Percentiles rank a stretch among this genome's conserved stretches.
Evolutionary conservation across 1,140 invertebrate genomes (phyloP).

Genomic region (Orius laevigatus): DNA sequence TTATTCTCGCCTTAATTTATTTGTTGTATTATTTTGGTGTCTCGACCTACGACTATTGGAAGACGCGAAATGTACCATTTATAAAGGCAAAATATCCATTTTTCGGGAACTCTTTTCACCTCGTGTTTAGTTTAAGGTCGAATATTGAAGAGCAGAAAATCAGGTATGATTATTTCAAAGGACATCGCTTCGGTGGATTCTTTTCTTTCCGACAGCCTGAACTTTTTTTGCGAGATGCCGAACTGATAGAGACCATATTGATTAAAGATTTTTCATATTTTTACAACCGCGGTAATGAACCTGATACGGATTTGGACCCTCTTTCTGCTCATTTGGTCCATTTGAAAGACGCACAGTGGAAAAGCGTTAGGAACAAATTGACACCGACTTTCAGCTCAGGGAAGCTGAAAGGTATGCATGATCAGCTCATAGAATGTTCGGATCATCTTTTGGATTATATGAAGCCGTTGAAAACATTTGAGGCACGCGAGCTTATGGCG

Average conservation of each 20-base stretch:
- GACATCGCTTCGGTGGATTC: slow-evolving; percentile 16
- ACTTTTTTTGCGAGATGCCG: slow-evolving; percentile 28
- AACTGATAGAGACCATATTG: slow-evolving; percentile 30
- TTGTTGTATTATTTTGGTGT: slow-evolving; percentile 26
- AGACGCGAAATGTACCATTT: slow-evolving; percentile 17
- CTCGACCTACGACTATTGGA: slow-evolving; percentile 30
- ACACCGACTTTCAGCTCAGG: slow-evolving; percentile 39
- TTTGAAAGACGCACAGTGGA: slow-evolving; percentile 32
- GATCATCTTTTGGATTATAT: slow-evolving; percentile 27
- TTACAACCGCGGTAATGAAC: slow-evolving; percentile 22
- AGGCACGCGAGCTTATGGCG: slow-evolving; percentile 31
- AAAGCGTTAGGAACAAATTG: slow-evolving; percentile 34
- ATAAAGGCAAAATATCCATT: slow-evolving; percentile 15
- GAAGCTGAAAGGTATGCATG: slow-evolving; percentile 40
- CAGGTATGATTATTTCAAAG: slow-evolving; percentile 15
- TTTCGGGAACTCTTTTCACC: slow-evolving; percentile 17
- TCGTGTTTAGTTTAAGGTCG: slow-evolving; percentile 2
- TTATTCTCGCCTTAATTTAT: background rate
- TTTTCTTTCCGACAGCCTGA: slow-evolving; percentile 21
- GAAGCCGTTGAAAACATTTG: slow-evolving; percentile 22
- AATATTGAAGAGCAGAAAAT: slow-evolving; percentile 1
- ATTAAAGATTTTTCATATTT: slow-evolving; percentile 34
- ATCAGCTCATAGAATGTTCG: slow-evolving; percentile 28
- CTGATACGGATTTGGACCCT: slow-evolving; percentile 11
- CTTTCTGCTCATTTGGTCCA: slow-evolving; percentile 5